These are phyloP conservation scores for Platycercus adscitus DNA, from an alignment of 2,113 vertebrate genomes.

Conservation along the genomic window DNA sequence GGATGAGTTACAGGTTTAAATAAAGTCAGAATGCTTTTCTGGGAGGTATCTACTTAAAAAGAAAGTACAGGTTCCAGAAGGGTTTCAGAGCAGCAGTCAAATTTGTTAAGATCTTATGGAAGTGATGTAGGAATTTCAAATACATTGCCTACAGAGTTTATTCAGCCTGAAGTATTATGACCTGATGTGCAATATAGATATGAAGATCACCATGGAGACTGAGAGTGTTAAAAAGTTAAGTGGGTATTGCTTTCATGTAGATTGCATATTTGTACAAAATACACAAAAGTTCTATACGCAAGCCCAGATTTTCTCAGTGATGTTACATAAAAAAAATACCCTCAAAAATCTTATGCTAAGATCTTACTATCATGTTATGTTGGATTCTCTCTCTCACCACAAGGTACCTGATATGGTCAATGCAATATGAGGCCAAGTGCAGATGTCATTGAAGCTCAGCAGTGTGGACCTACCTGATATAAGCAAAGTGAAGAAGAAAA, in stretches of 20 bases:
- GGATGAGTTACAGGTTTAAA: background rate
- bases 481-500: background rate
- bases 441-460: background rate
- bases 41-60: background rate
- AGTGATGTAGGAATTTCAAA: background rate
- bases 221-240: background rate
- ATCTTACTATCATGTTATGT: background rate
- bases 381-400: background rate
- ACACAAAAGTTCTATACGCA: background rate
- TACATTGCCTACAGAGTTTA: background rate
- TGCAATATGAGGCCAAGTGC: background rate
- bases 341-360: background rate
- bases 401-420: background rate
- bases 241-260: background rate
- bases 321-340: background rate
- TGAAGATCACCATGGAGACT: background rate
- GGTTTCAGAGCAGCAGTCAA: background rate
- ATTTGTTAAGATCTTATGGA: background rate
- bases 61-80: background rate
- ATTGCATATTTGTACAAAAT: background rate
- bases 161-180: background rate
- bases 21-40: background rate
- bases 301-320: background rate
- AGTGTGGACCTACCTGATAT: background rate
- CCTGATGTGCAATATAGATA: background rate